Evolutionary conservation across 2,113 vertebrate genomes (phyloP).

Genomic region (Limanda limanda): DNA sequence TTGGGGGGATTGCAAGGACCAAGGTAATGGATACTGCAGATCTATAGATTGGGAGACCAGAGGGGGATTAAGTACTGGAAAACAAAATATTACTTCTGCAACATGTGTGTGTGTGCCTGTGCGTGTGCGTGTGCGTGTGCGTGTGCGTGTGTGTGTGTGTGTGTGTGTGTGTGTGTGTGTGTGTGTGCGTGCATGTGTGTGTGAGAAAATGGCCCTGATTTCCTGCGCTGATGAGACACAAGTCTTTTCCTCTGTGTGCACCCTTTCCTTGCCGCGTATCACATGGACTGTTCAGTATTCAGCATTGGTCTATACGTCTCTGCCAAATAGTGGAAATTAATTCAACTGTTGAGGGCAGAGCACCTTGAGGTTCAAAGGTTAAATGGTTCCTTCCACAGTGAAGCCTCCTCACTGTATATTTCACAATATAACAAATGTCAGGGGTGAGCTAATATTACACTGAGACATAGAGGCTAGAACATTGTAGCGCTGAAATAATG

Average conservation of each 20-base stretch:
- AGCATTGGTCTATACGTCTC: background rate
- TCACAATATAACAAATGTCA: background rate
- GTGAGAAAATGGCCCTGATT: background rate
- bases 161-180: background rate
- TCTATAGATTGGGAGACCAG: conserved; percentile 42
- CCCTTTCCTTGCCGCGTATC: background rate
- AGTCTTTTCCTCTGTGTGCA: background rate
- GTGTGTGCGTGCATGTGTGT: background rate
- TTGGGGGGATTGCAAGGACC: conserved; percentile 53
- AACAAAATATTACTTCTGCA: conserved; percentile 60
- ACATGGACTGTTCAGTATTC: background rate
- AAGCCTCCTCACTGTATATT: background rate
- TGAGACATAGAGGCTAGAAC: background rate
- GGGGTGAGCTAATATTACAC: background rate
- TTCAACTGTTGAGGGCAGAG: conserved; percentile 24
- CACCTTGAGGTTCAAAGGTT: conserved; percentile 26
- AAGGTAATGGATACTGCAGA: conserved; percentile 60
- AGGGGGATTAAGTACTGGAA: conserved; percentile 56
- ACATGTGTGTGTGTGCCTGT: background rate
- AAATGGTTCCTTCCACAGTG: conserved; percentile 27
- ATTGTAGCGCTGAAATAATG: background rate
- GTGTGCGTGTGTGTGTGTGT: background rate
- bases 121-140: background rate
- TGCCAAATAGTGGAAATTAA: conserved; percentile 29
- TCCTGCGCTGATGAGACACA: background rate